A percentile compares a stretch with the other conserved stretches of the same genome.
Conservation (phyloP, 92 coral and sea anemone species). For the Epizoanthus scotinus region DNA sequence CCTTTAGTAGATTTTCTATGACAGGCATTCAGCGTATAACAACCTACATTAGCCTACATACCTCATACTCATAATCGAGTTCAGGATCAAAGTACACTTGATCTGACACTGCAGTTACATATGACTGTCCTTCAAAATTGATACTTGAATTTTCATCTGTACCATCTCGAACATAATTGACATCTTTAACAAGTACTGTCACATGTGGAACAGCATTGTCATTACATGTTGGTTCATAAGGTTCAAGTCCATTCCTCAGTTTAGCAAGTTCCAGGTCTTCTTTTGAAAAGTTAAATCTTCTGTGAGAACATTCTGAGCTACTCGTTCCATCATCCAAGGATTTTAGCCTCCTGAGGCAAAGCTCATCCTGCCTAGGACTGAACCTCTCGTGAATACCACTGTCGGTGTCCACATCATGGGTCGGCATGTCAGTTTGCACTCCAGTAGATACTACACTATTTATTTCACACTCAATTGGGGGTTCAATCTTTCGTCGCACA, state of each 20-base stretch:
- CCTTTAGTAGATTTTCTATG: conserved; percentile 5
- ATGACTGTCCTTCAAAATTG: conserved; percentile 54
- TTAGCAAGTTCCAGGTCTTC: conserved; percentile 70
- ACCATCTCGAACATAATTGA: conserved; percentile 62
- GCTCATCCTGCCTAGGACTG: conserved; percentile 83
- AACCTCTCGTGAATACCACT: conserved; percentile 92
- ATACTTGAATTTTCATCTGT: conserved; percentile 62
- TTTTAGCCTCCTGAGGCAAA: conserved; percentile 66
- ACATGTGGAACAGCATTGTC: conserved; percentile 64
- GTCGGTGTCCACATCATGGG: conserved; percentile 84
- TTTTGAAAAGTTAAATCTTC: conserved; percentile 74
- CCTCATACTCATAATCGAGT: conserved; percentile 98
- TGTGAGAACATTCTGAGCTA: conserved; percentile 85
- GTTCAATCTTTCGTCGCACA: conserved; percentile 70
- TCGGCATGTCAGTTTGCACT: conserved; percentile 82
- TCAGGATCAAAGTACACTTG: conserved; percentile 96
- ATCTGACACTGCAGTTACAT: conserved; percentile 79
- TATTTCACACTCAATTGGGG: conserved; percentile 57
- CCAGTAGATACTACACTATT: conserved; percentile 77
- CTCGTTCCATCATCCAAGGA: conserved; percentile 90
- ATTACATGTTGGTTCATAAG: conserved; percentile 52
- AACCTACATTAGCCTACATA: conserved; percentile 35
- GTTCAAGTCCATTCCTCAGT: conserved; percentile 63
- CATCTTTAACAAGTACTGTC: conserved; percentile 70
- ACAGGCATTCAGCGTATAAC: no score